These are phyloP conservation scores for Lutraria rhynchaena DNA, from an alignment of 1,140 invertebrate genomes.

Conservation along the genomic window DNA sequence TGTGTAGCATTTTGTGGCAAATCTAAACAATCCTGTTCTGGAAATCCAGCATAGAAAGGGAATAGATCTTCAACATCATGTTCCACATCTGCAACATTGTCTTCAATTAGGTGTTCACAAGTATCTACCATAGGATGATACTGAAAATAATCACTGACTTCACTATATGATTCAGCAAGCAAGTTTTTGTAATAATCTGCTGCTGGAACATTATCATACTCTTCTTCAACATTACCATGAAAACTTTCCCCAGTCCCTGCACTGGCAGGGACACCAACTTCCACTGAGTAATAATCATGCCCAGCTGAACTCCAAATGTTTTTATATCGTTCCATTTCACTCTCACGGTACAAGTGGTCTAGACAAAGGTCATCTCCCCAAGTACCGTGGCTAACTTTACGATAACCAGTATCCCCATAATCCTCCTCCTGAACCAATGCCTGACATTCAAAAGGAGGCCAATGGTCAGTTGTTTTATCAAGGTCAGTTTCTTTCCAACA, in stretches of 20 bases:
- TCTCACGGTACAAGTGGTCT: slow-evolving; percentile 35
- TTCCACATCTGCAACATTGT: not conserved
- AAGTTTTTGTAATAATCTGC: slow-evolving; percentile 14
- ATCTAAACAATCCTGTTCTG: not conserved
- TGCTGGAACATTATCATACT: slow-evolving; percentile 26
- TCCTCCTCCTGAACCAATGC: slow-evolving; percentile 1
- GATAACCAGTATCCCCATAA: not conserved
- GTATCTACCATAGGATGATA: not conserved
- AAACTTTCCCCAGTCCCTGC: not conserved
- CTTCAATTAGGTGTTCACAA: not conserved
- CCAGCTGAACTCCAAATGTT: slow-evolving; percentile 57
- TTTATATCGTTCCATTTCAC: slow-evolving; percentile 45
- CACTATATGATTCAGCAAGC: slow-evolving; percentile 23
- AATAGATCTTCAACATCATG: slow-evolving; percentile 1
- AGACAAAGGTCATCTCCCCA: slow-evolving; percentile 38
- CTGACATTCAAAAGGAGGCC: not conserved
- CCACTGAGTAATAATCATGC: slow-evolving; percentile 42
- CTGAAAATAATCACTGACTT: not conserved
- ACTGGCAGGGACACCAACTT: not conserved
- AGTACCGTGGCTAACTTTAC: not conserved
- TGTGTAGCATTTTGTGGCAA: not conserved
- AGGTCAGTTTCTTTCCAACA: slow-evolving; percentile 2
- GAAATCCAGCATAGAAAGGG: slow-evolving; percentile 34
- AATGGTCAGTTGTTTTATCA: not conserved
- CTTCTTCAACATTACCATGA: not conserved